Base-by-base conservation (phyloP, 2,113 vertebrate species). In the Paratilapia polleni region DNA sequence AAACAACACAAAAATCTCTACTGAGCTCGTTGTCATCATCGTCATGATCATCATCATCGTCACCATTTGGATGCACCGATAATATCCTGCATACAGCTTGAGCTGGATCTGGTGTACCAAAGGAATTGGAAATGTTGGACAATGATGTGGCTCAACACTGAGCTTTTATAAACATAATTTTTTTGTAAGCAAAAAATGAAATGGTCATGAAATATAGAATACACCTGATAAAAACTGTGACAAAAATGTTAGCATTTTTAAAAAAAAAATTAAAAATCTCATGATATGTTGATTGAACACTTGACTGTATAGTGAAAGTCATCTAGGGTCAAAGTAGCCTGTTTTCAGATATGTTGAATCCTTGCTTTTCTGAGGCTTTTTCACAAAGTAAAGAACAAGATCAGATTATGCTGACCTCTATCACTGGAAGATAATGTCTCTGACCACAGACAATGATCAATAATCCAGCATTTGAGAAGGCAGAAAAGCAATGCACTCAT, bases 361-460 rank as follows among this genome's bases (percentile, higher is more conserved):
- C 26, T 6, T 54, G 76, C 58, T 84, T 78, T 83, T 82, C 43
- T 28, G 17, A 85, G 66, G 36, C 70, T 52, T 41, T 38, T 6
- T 80, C 54, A 81, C 75, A 62, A 81, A 83, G 62, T 80, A 56
- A 80, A 76, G 78, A 19, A 49, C 43, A 14, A 64, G 90, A 94
- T 94, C 89, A 68, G 73, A 91, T 95, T 94, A 81, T 94, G 93
- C 93, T 94, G 95, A 95, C 86, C 64, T 84, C 57, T 57, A 60
- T 86, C 83, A 75, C 59, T 19, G 86, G 68, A 66, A 77, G 77
- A 61, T 83, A 62, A 82, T 66, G 82, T 85, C 82, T 91, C 90
- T 79, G 75, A 91, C 89, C 87, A 76, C 86, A 90, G 86, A 82
- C 77, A 26, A 8, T 79, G 77, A 92, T 94, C 94, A 41, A 95